Evolutionary conservation across 2,113 vertebrate genomes (phyloP).

Genomic region (Colius striatus): DNA sequence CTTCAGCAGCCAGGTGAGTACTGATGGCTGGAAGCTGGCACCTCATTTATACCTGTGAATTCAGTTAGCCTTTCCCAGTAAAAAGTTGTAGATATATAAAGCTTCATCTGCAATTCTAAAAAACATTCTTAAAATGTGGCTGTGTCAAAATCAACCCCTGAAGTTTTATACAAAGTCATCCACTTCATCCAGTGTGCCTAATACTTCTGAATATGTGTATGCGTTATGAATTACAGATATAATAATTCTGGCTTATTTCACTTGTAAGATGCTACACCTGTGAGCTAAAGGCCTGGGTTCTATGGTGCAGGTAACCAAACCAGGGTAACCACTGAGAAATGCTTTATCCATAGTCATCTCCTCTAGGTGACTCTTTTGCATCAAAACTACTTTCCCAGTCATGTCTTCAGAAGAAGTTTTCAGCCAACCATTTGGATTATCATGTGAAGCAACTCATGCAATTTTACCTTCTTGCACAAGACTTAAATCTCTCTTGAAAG

Average conservation of each 20-base stretch:
- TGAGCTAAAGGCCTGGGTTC: not conserved
- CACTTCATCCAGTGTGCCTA: not conserved
- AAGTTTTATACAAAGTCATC: not conserved
- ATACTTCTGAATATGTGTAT: not conserved
- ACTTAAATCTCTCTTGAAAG: conserved; percentile 65
- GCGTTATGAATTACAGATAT: not conserved
- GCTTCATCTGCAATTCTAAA: not conserved
- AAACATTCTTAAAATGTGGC: not conserved
- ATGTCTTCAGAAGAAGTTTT: not conserved
- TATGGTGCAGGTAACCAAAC: not conserved
- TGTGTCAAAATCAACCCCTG: not conserved
- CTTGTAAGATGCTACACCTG: fast-evolving
- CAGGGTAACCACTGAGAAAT: not conserved
- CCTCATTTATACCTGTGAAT: not conserved
- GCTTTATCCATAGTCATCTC: not conserved
- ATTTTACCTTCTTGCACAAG: conserved; percentile 25
- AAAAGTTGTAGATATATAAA: not conserved
- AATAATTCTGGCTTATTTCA: not conserved
- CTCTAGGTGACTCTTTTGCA: not conserved
- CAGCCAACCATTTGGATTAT: conserved; percentile 11
- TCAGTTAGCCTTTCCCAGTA: not conserved
- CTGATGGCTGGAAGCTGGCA: not conserved
- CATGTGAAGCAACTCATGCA: conserved; percentile 15
- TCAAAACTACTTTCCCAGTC: not conserved
- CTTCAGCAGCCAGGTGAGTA: not conserved